Conservation (phyloP, 2,797 vertebrate species). For the Amblyopsis hoosieri region DNA sequence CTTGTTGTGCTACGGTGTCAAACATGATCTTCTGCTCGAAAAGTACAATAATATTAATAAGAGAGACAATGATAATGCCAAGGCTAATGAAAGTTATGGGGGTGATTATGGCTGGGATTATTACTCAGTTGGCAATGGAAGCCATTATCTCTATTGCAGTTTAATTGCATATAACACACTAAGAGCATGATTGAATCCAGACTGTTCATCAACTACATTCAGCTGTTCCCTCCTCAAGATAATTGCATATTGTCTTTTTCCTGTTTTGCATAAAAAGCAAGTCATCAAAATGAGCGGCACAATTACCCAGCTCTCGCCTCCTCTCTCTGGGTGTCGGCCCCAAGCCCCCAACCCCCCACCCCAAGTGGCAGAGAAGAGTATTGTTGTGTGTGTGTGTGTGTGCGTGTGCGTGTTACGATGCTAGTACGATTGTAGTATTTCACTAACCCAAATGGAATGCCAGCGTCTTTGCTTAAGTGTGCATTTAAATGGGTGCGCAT, state of each 20-base stretch:
- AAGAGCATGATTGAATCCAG: conserved; percentile 84
- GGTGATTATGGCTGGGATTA: conserved; percentile 83
- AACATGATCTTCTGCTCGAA: conserved; percentile 64
- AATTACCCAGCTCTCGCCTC: conserved; percentile 77
- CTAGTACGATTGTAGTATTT: conserved; percentile 38
- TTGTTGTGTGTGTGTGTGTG: conserved; percentile 39
- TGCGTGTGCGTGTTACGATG: conserved; percentile 8
- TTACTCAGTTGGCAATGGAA: conserved; percentile 79
- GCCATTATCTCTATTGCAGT: conserved; percentile 84
- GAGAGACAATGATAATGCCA: conserved; percentile 75
- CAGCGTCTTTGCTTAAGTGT: conserved; percentile 19
- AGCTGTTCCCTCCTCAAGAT: conserved; percentile 80
- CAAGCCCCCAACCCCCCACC: conserved; percentile 48
- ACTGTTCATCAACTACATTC: conserved; percentile 82
- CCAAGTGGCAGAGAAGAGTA: conserved; percentile 32
- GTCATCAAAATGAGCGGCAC: conserved; percentile 80
- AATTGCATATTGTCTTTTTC: conserved; percentile 86
- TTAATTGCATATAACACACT: conserved; percentile 85
- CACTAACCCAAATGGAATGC: conserved; percentile 55
- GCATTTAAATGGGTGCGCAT: conserved; percentile 41
- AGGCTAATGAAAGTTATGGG: conserved; percentile 82
- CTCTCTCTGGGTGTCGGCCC: conserved; percentile 71
- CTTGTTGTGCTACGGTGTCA: conserved; percentile 61
- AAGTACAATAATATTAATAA: conserved; percentile 78
- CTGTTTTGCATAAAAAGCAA: conserved; percentile 83